A percentile compares a stretch with the other conserved stretches of the same genome.
Evolutionary conservation across 2,888 invertebrate species (phyloP).

Genomic region (Drosophila cognata): DNA sequence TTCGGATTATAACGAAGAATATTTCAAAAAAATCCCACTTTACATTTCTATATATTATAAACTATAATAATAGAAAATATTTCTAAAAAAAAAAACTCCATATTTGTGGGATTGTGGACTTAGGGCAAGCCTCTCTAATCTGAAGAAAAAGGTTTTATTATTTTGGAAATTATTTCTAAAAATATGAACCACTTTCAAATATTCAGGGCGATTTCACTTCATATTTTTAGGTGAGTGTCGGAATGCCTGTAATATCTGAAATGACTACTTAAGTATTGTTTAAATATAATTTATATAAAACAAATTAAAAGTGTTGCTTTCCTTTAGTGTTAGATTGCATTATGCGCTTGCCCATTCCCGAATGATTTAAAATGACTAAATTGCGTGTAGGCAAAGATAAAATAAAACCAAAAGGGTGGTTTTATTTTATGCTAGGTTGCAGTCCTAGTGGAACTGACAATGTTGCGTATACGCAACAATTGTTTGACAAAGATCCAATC

Average conservation of each 20-base stretch:
- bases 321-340: not conserved
- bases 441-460: not conserved
- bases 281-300: not conserved
- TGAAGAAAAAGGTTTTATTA: not conserved
- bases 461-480: conserved; percentile 56
- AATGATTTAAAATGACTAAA: not conserved
- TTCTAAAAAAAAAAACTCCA: not conserved
- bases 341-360: not conserved
- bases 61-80: not conserved
- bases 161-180: not conserved
- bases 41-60: no score
- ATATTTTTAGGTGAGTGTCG: not conserved
- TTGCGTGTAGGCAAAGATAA: no score
- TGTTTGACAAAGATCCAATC: conserved; percentile 55
- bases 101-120: not conserved
- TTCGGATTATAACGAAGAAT: not conserved
- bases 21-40: not conserved
- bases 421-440: not conserved
- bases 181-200: not conserved
- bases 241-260: not conserved
- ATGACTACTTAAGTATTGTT: not conserved
- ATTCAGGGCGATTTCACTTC: not conserved
- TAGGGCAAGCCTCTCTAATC: not conserved
- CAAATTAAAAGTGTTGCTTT: not conserved
- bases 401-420: no score